Evolutionary conservation across 2,888 invertebrate genomes (phyloP).

Genomic region (Muscina levida): DNA sequence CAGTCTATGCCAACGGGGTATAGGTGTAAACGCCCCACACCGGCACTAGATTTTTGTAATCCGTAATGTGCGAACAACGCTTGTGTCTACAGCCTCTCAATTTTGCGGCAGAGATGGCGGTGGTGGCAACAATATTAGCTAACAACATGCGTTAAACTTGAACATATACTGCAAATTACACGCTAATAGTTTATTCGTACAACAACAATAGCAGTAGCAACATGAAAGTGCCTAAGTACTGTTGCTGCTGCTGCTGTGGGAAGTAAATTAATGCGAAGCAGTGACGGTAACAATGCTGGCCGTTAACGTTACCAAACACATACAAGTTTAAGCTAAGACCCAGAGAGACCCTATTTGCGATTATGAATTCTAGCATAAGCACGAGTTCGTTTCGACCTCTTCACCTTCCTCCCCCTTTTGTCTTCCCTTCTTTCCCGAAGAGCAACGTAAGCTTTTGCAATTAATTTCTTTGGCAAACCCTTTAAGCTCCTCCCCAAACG

Average conservation of each 20-base stretch:
- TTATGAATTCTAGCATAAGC: slow-evolving; percentile 15
- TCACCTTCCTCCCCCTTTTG: background rate
- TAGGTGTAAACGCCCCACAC: too few species aligned
- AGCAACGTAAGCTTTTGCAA: slow-evolving; percentile 30
- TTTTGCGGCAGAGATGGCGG: background rate
- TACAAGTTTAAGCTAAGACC: background rate
- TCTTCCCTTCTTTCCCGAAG: too few species aligned
- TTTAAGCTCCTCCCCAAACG: slow-evolving; percentile 41
- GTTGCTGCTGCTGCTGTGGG: slow-evolving; percentile 20
- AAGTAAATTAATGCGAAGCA: slow-evolving; percentile 46
- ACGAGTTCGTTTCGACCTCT: background rate
- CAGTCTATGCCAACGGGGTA: too few species aligned
- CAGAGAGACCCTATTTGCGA: slow-evolving; percentile 5
- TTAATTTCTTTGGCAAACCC: slow-evolving; percentile 56
- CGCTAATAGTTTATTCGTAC: slow-evolving; percentile 50
- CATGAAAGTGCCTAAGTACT: background rate
- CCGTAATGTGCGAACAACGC: too few species aligned
- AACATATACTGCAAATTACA: slow-evolving; percentile 51
- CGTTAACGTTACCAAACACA: slow-evolving; percentile 51
- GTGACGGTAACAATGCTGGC: slow-evolving; percentile 24
- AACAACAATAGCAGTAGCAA: slow-evolving; percentile 20
- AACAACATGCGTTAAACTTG: slow-evolving; percentile 52
- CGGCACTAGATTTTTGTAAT: too few species aligned
- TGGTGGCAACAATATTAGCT: slow-evolving; percentile 39
- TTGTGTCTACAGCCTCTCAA: too few species aligned